Conservation (phyloP, 2,888 invertebrate genomes). For the Cephus sareptanus region DNA sequence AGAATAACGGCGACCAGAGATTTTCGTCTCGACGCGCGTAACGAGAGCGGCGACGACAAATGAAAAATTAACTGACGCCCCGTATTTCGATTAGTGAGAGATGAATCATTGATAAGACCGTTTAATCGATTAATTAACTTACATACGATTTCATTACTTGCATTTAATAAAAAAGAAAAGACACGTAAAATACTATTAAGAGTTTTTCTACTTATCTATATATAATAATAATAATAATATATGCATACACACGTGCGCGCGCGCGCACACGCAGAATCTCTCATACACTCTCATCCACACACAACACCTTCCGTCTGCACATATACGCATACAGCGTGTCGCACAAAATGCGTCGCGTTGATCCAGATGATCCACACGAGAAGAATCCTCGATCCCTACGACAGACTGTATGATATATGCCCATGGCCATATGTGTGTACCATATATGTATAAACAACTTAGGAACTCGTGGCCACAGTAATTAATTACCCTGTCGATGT, state of each 20-base stretch:
- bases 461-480: slow-evolving; percentile 4
- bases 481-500: slow-evolving; percentile 52
- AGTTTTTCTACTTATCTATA: slow-evolving; percentile 24
- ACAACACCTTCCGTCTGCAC: background rate
- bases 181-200: slow-evolving; percentile 35
- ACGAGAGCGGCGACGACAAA: slow-evolving; percentile 19
- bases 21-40: slow-evolving; percentile 13
- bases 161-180: slow-evolving; percentile 40
- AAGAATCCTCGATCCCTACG: background rate
- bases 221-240: background rate
- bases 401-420: too few relatives aligned
- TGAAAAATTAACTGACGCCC: slow-evolving; percentile 11
- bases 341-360: too few relatives aligned
- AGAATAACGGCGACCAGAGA: slow-evolving; percentile 27
- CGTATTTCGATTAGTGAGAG: slow-evolving; percentile 42
- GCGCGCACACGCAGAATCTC: slow-evolving; percentile 33
- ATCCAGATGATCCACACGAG: background rate
- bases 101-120: slow-evolving; percentile 34
- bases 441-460: too few relatives aligned
- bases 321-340: slow-evolving; percentile 27
- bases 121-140: slow-evolving; percentile 31
- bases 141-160: slow-evolving; percentile 47
- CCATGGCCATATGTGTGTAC: too few relatives aligned
- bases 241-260: background rate
- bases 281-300: slow-evolving; percentile 29